These are phyloP conservation scores for Unio pictorum DNA, from an alignment of 2,888 invertebrate species.

Conservation along the genomic window DNA sequence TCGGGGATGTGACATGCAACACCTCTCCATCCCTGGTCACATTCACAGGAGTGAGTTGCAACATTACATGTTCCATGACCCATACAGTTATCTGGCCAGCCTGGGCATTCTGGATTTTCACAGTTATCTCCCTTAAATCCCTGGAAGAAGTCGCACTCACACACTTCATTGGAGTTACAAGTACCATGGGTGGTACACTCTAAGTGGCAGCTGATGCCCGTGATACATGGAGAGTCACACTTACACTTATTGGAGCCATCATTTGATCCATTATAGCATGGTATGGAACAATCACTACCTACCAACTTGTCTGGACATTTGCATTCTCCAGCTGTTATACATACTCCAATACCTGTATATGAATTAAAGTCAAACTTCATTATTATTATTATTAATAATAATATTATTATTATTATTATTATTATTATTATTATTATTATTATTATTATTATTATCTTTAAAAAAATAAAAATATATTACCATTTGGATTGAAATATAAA, in stretches of 20 bases:
- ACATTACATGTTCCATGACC: slow-evolving; percentile 56
- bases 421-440: background rate
- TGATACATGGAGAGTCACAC: slow-evolving; percentile 36
- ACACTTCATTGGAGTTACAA: slow-evolving; percentile 40
- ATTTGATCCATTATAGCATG: slow-evolving; percentile 53
- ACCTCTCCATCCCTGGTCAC: slow-evolving; percentile 50
- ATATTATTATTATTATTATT: slow-evolving; percentile 13
- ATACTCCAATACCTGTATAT: slow-evolving; percentile 39
- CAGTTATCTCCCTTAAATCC: slow-evolving; percentile 50
- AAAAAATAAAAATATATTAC: background rate
- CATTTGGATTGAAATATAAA: too few species aligned
- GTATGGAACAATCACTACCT: slow-evolving; percentile 44
- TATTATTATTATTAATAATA: too few species aligned
- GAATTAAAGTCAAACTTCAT: background rate
- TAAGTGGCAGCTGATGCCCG: slow-evolving; percentile 36
- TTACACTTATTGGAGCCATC: slow-evolving; percentile 35
- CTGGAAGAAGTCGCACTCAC: slow-evolving; percentile 47
- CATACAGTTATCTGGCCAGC: slow-evolving; percentile 53
- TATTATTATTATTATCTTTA: background rate
- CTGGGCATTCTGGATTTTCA: slow-evolving; percentile 48
- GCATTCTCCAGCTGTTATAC: slow-evolving; percentile 43
- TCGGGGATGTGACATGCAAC: slow-evolving; percentile 51
- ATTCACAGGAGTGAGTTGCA: slow-evolving; percentile 41
- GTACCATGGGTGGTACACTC: slow-evolving; percentile 44
- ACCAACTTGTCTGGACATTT: slow-evolving; percentile 36